phyloP scores from a whole-genome alignment of 2,797 vertebrate species.

The Sardinella longiceps region DNA sequence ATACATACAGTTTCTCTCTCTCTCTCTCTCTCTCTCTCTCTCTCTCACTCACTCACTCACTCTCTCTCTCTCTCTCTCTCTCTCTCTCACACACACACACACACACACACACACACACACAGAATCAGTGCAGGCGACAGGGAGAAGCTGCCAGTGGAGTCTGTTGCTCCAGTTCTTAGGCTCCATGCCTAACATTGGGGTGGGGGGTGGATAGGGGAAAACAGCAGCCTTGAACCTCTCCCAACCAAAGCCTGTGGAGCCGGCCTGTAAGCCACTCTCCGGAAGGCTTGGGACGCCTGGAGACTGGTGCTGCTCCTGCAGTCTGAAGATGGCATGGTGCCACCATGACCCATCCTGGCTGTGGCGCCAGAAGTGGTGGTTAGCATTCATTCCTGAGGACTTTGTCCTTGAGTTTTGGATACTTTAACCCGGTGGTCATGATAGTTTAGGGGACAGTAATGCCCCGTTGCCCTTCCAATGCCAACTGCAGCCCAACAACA shows the following conservation, averaged over 20 bases:
- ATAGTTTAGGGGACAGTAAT: background rate
- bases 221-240: constrained; percentile 37
- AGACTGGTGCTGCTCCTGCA: constrained; percentile 50
- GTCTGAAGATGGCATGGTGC: constrained; percentile 42
- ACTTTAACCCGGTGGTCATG: constrained; percentile 4
- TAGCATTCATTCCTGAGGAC: constrained; percentile 58
- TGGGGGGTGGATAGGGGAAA: no score
- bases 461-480: background rate
- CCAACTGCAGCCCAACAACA: background rate
- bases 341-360: constrained; percentile 37
- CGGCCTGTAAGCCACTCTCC: constrained; percentile 26
- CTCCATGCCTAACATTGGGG: constrained; percentile 45
- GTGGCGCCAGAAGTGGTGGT: constrained; percentile 45
- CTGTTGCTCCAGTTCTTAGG: constrained; percentile 50
- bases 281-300: constrained; percentile 35
- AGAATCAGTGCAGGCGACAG: background rate
- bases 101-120: background rate
- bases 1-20: background rate
- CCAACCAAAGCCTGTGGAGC: constrained; percentile 27
- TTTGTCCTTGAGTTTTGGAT: constrained; percentile 61
- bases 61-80: no score
- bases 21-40: no score
- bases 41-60: background rate
- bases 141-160: constrained; percentile 51
- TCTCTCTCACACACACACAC: background rate